A percentile compares a stretch with the other conserved stretches of the same genome.
Evolutionary conservation across 2,888 invertebrate species (phyloP).

Genomic region (Ashinkailepas kermadecensis): DNA sequence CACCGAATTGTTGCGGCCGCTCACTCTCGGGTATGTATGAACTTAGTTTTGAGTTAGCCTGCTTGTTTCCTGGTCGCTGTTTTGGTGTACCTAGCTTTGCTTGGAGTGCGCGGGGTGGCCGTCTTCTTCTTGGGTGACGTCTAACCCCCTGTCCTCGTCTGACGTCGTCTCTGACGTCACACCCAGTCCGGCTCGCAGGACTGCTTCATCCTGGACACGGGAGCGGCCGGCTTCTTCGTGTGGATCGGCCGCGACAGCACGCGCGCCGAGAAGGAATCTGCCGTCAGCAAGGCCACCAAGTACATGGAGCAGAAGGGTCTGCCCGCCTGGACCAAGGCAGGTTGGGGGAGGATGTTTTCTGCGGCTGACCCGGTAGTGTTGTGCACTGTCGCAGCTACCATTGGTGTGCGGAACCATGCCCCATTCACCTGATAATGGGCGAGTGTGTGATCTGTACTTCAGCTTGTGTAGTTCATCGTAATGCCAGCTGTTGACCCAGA

Average conservation of each 20-base stretch:
- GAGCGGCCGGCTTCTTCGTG: slow-evolving; percentile 62
- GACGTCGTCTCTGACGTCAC: neutral
- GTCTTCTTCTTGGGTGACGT: neutral
- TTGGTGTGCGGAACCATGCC: too few species aligned
- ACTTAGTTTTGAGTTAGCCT: too few species aligned
- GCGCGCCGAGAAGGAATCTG: slow-evolving; percentile 61
- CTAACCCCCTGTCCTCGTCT: too few species aligned
- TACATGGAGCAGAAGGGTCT: slow-evolving; percentile 55
- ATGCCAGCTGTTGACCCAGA: too few species aligned
- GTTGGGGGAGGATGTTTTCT: neutral
- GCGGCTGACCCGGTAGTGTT: too few species aligned
- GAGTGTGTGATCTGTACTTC: too few species aligned
- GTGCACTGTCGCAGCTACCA: too few species aligned
- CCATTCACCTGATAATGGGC: too few species aligned
- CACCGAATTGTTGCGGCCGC: too few species aligned
- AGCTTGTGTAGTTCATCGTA: too few species aligned
- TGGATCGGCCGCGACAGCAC: slow-evolving; percentile 75
- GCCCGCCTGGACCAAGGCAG: slow-evolving; percentile 60
- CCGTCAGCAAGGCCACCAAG: slow-evolving; percentile 63
- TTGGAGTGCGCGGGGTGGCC: slow-evolving; percentile 15
- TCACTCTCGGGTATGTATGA: too few species aligned
- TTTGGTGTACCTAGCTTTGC: neutral
- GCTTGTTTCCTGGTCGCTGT: too few species aligned
- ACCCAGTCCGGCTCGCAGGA: slow-evolving; percentile 48
- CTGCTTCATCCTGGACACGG: slow-evolving; percentile 70